Percentiles rank a stretch among this genome's conserved stretches.
phyloP scores from a whole-genome alignment of 2,888 invertebrate species.

The Hipparchia sbordonii region DNA sequence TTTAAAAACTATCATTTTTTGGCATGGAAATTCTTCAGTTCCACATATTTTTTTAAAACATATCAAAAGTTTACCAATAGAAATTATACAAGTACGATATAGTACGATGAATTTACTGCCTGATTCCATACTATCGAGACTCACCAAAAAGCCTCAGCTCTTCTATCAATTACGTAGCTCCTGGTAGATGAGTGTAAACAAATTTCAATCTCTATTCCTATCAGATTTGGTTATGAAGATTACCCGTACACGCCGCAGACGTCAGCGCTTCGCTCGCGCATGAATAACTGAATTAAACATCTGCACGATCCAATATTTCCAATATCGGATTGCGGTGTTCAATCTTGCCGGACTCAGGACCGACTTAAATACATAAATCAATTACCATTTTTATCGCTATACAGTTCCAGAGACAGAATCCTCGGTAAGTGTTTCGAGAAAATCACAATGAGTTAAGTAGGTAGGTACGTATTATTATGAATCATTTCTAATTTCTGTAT shows the following conservation, averaged over 20 bases:
- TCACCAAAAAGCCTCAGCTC: background rate
- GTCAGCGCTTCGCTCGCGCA: background rate
- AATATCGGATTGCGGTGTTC: slow-evolving; percentile 15
- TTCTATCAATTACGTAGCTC: background rate
- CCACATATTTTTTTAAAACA: too few relatives aligned
- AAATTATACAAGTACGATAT: too few relatives aligned
- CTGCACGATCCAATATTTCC: slow-evolving; percentile 17
- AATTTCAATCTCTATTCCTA: background rate
- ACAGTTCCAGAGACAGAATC: slow-evolving; percentile 1
- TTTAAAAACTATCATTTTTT: too few relatives aligned
- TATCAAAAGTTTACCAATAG: too few relatives aligned
- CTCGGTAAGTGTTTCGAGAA: background rate
- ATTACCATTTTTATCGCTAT: slow-evolving; percentile 10
- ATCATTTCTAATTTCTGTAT: too few relatives aligned
- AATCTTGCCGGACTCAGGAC: slow-evolving; percentile 1
- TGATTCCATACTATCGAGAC: too few relatives aligned
- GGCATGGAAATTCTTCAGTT: too few relatives aligned
- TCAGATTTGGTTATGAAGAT: background rate
- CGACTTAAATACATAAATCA: slow-evolving; percentile 16
- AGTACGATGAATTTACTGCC: too few relatives aligned
- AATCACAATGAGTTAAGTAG: background rate
- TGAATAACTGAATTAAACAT: slow-evolving; percentile 21
- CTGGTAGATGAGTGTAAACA: background rate
- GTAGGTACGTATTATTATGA: too few relatives aligned
- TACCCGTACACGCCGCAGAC: background rate